Percentiles rank a stretch among this genome's conserved stretches.
Conservation (phyloP, 2,797 vertebrate species). For the Lepidocolaptes lacrymiger region DNA sequence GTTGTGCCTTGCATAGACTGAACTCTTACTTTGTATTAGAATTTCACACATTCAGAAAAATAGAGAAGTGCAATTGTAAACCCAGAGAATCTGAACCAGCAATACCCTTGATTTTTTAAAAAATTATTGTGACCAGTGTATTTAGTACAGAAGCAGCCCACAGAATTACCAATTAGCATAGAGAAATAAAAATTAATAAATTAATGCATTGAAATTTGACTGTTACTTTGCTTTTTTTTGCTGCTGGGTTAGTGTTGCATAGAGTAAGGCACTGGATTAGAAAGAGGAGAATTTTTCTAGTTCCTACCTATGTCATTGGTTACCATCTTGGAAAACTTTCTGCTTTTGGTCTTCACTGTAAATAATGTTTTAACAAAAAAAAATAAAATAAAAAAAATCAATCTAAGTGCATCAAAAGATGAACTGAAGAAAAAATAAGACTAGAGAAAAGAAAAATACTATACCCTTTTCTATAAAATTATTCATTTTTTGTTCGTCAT, state of each 20-base stretch:
- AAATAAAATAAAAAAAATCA: constrained; percentile 75
- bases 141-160: constrained; percentile 73
- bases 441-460: constrained; percentile 80
- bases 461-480: constrained; percentile 97
- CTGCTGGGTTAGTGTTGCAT: constrained; percentile 78
- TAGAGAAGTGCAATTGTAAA: constrained; percentile 42
- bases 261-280: constrained; percentile 77
- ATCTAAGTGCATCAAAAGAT: constrained; percentile 52
- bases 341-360: constrained; percentile 97
- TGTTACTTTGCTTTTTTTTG: constrained; percentile 1
- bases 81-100: constrained; percentile 61
- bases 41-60: constrained; percentile 36
- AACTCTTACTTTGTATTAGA: constrained; percentile 73
- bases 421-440: constrained; percentile 64
- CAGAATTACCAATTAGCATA: constrained; percentile 72
- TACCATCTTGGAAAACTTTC: constrained; percentile 98
- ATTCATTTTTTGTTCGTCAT: constrained; percentile 91
- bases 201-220: constrained; percentile 67
- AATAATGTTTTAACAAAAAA: constrained; percentile 86
- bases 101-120: constrained; percentile 61
- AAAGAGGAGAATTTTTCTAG: constrained; percentile 77
- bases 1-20: constrained; percentile 67
- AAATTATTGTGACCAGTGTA: constrained; percentile 64
- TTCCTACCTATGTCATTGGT: constrained; percentile 98
- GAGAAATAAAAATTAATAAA: constrained; percentile 73